Evolutionary conservation across 2,113 vertebrate genomes (phyloP).

Genomic region (Oreotrochilus melanogaster): DNA sequence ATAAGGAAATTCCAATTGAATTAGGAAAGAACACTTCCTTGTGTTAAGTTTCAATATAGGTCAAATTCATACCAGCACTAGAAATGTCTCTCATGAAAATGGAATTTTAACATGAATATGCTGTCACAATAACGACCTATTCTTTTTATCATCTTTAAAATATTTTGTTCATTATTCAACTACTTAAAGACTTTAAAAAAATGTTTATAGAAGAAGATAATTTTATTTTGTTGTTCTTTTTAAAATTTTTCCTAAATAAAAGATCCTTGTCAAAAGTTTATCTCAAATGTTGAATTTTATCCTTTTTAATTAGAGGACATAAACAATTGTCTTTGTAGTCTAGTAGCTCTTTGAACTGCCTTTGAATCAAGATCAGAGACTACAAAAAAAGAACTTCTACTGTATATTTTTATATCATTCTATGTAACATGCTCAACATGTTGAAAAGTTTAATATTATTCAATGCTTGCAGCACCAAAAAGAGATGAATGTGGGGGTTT

Average conservation of each 20-base stretch:
- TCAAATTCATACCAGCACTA: neutral
- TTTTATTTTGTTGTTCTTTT: neutral
- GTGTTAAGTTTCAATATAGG: neutral
- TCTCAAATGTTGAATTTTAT: neutral
- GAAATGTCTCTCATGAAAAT: neutral
- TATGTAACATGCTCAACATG: neutral
- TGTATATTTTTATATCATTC: neutral
- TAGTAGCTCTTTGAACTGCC: conserved; percentile 34
- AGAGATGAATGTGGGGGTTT: neutral
- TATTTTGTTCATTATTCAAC: neutral
- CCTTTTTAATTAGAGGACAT: conserved; percentile 16
- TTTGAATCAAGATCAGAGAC: conserved; percentile 55
- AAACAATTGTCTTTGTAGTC: neutral
- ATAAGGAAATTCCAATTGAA: neutral
- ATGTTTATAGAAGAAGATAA: neutral
- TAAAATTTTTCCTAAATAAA: neutral
- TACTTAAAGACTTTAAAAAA: neutral
- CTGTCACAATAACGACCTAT: neutral
- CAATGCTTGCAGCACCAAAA: neutral
- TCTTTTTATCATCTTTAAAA: neutral
- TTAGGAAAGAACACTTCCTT: neutral
- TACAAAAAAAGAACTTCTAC: neutral
- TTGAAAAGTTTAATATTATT: conserved; percentile 11
- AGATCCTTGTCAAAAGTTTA: neutral
- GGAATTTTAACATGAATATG: neutral